Base-by-base conservation (phyloP, 2,113 vertebrate genomes). In the Dermatemys mawii region DNA sequence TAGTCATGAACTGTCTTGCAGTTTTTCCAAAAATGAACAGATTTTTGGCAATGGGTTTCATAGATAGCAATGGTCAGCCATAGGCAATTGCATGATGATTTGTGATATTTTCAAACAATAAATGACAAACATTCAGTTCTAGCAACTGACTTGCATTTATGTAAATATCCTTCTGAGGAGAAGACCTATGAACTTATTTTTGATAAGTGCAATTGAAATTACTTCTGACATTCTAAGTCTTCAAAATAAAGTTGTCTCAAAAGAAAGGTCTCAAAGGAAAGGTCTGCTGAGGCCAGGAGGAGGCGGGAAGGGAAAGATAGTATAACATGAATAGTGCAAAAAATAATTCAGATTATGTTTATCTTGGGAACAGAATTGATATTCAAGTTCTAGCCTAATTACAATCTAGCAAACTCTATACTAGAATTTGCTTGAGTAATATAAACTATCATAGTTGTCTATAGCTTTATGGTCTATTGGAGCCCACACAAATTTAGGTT, bases 1-100 rank as follows among this genome's bases (percentile, higher is more conserved):
- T 84, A 94, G 90, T 70, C 93, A 87, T 87, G 88, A 92, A 87
- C 92, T 90, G 92, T 14, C 91, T 92, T 86, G 81, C 92, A 94
- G 91, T 96, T 92, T 95, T 44, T 92, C 80, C 54, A 6, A 5
- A n/a, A 83, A 89, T 91, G 94, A 93, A 92, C 78, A n/a, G 11
- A 60, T 91, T 93, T 95, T 88, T 88, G 73, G 46, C 84, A 73
- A 48, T 44, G 2, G 75, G 51, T 78, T 75, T 78, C 78, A 92
- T 90, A 84, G 73, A 60, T 93, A 0, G 0, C 87, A 92, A 94
- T 89, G 83, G 87, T 86, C 76, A 84, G 78, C 81, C 83, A 53
- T 44, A 54, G 86, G 41, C 41, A 75, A 89, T 32, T 0, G 35
- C 22, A 0, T 93, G 92, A 91, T n/a, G 83, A 78, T 48, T 76